phyloP scores from a whole-genome alignment of 2,888 invertebrate species.

The Aporophyla lueneburgensis region DNA sequence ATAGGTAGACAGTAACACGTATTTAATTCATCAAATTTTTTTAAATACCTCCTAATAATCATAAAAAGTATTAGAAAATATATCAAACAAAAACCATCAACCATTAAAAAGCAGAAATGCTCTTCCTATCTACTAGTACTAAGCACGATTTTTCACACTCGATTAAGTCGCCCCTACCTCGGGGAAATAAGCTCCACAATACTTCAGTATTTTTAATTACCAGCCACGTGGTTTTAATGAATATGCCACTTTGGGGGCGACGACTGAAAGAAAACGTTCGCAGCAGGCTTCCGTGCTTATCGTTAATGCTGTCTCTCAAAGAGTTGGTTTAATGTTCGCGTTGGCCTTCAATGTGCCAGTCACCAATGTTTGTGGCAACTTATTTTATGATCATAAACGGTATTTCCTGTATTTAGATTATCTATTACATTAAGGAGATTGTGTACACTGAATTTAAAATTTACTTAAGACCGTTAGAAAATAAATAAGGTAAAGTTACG shows the following conservation, averaged over 20 bases:
- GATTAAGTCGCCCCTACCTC: slow-evolving; percentile 42
- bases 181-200: slow-evolving; percentile 56
- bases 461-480: neutral
- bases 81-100: neutral
- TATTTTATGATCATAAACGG: neutral
- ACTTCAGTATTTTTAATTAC: slow-evolving; percentile 58
- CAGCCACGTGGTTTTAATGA: slow-evolving; percentile 63
- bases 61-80: slow-evolving; percentile 5
- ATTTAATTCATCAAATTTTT: too few relatives aligned
- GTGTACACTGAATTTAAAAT: neutral
- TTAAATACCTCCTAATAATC: neutral
- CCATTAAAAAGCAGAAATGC: slow-evolving; percentile 8
- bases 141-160: slow-evolving; percentile 57
- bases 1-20: neutral
- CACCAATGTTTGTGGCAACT: slow-evolving; percentile 14
- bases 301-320: slow-evolving; percentile 24
- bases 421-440: neutral
- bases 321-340: slow-evolving; percentile 26
- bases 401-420: neutral
- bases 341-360: slow-evolving; percentile 1
- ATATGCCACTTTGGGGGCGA: slow-evolving; percentile 59
- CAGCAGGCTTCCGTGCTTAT: slow-evolving; percentile 40
- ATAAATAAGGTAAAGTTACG: neutral
- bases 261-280: slow-evolving; percentile 55
- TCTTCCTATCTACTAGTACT: slow-evolving; percentile 21